A percentile compares a stretch with the other conserved stretches of the same genome.
These are phyloP conservation scores for Scytalopus superciliaris DNA, from an alignment of 2,113 vertebrate species.

Conservation along the genomic window DNA sequence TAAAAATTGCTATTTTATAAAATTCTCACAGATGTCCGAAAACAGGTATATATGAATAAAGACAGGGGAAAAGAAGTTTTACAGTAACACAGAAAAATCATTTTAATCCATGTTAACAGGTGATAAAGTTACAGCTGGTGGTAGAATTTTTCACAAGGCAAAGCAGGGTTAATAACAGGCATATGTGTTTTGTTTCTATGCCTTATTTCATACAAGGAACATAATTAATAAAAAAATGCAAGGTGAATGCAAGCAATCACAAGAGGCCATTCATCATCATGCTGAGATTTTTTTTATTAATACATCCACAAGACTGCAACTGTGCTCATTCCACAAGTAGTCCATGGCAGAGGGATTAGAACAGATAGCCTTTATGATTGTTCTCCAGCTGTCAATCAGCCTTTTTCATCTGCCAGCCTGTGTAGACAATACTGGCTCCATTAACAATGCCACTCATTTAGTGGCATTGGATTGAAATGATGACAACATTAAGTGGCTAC, in stretches of 20 bases:
- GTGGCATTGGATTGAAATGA: neutral
- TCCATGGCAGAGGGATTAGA: neutral
- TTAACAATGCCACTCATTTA: neutral
- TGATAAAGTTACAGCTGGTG: neutral
- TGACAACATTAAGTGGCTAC: neutral
- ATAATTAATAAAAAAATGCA: neutral
- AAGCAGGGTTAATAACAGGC: neutral
- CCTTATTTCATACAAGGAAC: neutral
- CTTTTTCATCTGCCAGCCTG: neutral
- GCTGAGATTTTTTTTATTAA: neutral
- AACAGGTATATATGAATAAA: neutral
- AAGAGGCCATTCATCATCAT: constrained; percentile 3
- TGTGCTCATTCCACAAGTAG: neutral
- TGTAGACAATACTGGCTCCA: neutral
- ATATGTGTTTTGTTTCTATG: neutral
- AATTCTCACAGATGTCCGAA: neutral
- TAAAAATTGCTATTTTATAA: neutral
- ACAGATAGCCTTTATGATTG: neutral
- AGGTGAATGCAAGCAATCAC: neutral
- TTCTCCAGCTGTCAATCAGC: neutral
- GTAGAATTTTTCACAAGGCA: neutral
- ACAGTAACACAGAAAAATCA: neutral
- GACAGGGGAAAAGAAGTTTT: neutral
- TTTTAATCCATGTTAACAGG: neutral
- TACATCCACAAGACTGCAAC: neutral